Evolutionary conservation across 2,113 vertebrate genomes (phyloP).

Genomic region (Colistium nudipinnis): DNA sequence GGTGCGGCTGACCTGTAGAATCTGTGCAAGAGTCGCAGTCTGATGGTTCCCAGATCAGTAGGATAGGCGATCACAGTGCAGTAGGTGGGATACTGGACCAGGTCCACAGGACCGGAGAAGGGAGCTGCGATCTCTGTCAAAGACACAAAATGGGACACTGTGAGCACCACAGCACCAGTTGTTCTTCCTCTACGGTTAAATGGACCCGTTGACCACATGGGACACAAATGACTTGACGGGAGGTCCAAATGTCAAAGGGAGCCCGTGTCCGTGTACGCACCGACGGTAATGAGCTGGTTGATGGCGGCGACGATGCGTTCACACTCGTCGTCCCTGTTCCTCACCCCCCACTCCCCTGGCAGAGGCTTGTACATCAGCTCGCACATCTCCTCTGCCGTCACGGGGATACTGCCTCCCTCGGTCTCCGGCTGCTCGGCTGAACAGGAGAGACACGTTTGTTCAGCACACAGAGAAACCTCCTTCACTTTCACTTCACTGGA

Average conservation of each 20-base stretch:
- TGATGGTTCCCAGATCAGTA: conserved; percentile 93
- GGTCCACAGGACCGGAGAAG: conserved; percentile 93
- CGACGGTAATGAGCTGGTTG: conserved; percentile 90
- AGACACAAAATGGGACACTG: conserved; percentile 29
- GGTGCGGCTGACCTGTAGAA: conserved; percentile 91
- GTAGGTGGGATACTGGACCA: conserved; percentile 92
- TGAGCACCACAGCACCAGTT: no score
- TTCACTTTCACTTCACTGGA: background rate
- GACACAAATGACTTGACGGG: background rate
- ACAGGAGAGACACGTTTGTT: conserved; percentile 14
- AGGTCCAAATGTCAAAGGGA: background rate
- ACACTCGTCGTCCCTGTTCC: conserved; percentile 88
- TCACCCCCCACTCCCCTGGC: conserved; percentile 90
- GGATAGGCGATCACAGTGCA: conserved; percentile 94
- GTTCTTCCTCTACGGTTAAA: background rate
- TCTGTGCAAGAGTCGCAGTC: conserved; percentile 87
- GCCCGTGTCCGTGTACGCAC: conserved; percentile 74
- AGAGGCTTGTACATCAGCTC: conserved; percentile 92
- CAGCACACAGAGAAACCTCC: background rate
- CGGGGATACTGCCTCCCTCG: conserved; percentile 88
- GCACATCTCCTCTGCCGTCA: conserved; percentile 89
- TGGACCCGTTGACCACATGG: background rate
- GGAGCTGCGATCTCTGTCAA: conserved; percentile 89
- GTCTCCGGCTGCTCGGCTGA: conserved; percentile 89
- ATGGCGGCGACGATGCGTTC: conserved; percentile 90